Percentiles rank a stretch among this genome's conserved stretches.
phyloP scores from a whole-genome alignment of 2,113 vertebrate genomes.

The Channa maculata region DNA sequence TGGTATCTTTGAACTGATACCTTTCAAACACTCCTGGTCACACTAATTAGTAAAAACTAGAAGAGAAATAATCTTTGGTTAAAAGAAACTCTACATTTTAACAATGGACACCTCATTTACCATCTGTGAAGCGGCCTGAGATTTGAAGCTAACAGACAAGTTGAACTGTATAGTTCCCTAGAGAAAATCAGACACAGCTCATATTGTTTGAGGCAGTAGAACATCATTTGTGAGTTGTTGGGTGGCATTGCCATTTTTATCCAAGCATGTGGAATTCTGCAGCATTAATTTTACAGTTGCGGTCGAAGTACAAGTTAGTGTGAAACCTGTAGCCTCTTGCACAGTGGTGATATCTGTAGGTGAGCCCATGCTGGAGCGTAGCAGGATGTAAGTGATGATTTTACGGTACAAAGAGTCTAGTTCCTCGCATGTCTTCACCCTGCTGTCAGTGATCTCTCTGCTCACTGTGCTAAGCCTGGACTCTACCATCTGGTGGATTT shows the following conservation, averaged over 20 bases:
- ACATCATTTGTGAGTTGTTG: no score
- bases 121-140: background rate
- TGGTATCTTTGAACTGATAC: background rate
- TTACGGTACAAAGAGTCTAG: slow-evolving; percentile 84
- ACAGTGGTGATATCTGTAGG: slow-evolving; percentile 48
- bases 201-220: no score
- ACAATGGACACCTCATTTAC: background rate
- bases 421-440: slow-evolving; percentile 78
- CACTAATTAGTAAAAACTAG: background rate
- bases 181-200: no score
- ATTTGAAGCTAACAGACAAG: background rate
- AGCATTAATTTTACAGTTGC: no score
- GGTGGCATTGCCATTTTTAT: no score
- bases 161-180: background rate
- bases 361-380: slow-evolving; percentile 82
- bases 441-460: slow-evolving; percentile 87
- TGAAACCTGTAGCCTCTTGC: slow-evolving; percentile 73
- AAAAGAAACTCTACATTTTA: background rate
- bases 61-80: background rate
- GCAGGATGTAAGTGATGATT: slow-evolving; percentile 86
- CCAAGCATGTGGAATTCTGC: no score
- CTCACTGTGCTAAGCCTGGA: slow-evolving; percentile 81
- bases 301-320: background rate
- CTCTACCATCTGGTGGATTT: slow-evolving; percentile 83
- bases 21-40: no score